Conservation (phyloP, 2,888 invertebrate genomes). For the Laspeyria flexula region DNA sequence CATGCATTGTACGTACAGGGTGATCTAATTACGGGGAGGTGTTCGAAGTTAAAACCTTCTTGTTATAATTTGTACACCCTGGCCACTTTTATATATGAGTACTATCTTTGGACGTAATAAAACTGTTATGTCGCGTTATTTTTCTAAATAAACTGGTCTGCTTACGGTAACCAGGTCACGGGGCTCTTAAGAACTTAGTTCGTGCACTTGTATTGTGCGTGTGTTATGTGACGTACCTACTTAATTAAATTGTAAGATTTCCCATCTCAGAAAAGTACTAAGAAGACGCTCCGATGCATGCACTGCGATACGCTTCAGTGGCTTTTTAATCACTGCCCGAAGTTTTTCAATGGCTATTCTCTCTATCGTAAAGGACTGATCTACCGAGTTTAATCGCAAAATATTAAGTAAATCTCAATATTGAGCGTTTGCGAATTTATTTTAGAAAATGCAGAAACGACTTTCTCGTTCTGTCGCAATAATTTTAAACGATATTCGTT, state of each 20-base stretch:
- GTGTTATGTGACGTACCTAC: conserved; percentile 59
- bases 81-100: too few species aligned
- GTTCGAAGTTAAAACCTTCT: too few species aligned
- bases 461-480: conserved; percentile 11
- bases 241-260: conserved; percentile 55
- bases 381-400: not conserved
- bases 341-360: not conserved
- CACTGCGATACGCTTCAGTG: not conserved
- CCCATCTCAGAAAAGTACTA: conserved; percentile 29
- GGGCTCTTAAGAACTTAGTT: conserved; percentile 53
- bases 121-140: too few species aligned
- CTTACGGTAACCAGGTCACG: conserved; percentile 65
- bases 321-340: not conserved
- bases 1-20: too few species aligned
- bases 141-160: too few species aligned
- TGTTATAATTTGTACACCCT: too few species aligned
- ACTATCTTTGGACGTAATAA: too few species aligned
- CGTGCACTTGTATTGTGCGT: conserved; percentile 45
- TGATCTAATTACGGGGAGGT: too few species aligned
- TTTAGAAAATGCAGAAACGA: conserved; percentile 13
- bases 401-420: conserved; percentile 4
- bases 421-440: conserved; percentile 10
- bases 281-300: not conserved
- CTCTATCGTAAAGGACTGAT: not conserved
- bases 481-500: conserved; percentile 17